Evolutionary conservation across 1,140 invertebrate species (phyloP).

Genomic region (Sarcophaga bullata): DNA sequence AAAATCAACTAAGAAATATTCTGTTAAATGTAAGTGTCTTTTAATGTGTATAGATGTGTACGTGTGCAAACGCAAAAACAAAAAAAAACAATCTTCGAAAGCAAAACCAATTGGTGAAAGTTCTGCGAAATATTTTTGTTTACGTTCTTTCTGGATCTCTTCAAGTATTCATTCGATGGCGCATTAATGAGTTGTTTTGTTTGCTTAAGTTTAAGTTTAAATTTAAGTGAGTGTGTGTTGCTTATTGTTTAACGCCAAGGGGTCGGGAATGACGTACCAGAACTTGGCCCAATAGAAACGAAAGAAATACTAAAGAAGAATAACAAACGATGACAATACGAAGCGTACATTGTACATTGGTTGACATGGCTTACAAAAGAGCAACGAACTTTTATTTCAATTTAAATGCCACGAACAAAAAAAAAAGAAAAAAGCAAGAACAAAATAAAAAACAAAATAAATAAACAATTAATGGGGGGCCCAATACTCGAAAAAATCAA

Average conservation of each 20-base stretch:
- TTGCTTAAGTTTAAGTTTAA: constrained; percentile 17
- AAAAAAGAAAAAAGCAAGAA: neutral
- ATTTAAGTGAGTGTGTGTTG: neutral
- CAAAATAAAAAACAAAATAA: neutral
- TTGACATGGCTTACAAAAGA: constrained; percentile 38
- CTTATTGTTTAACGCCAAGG: neutral
- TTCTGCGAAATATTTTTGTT: constrained; percentile 54
- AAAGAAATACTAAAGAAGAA: neutral
- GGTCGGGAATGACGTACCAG: neutral
- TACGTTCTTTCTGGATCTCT: constrained; percentile 58
- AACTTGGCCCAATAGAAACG: neutral
- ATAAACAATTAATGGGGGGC: constrained; percentile 32
- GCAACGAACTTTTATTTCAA: constrained; percentile 18
- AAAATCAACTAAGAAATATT: neutral
- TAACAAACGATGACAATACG: neutral
- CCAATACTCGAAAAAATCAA: no score
- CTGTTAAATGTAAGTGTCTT: no score
- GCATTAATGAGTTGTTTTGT: constrained; percentile 34
- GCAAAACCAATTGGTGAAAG: constrained; percentile 64
- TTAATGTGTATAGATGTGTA: no score
- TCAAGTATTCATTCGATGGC: neutral
- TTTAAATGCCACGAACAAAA: constrained; percentile 20
- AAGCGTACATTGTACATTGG: neutral
- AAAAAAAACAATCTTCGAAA: constrained; percentile 34
- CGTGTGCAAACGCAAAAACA: constrained; percentile 20